phyloP scores from a whole-genome alignment of 2,888 invertebrate species.

The Eulithis testata region DNA sequence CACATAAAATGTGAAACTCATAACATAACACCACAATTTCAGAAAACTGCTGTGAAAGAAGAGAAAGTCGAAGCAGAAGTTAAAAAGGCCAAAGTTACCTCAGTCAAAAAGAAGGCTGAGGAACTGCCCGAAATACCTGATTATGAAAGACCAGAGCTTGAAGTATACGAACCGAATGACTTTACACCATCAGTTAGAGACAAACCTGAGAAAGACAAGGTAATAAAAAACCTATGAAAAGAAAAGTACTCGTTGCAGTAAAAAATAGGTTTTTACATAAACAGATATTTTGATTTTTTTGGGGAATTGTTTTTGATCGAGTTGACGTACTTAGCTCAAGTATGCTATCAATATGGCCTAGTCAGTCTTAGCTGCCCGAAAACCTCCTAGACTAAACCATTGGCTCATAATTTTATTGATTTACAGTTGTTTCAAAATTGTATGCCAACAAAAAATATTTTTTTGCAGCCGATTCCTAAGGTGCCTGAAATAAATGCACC shows the following conservation, averaged over 20 bases:
- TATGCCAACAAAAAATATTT: conserved; percentile 28
- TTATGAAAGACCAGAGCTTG: conserved; percentile 90
- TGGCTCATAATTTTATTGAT: no score
- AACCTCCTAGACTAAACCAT: no score
- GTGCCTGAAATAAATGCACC: conserved; percentile 90
- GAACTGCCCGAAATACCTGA: conserved; percentile 88
- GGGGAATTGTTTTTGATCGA: no score
- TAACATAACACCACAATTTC: conserved; percentile 45
- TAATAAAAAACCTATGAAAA: conserved; percentile 22
- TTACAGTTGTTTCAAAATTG: no score
- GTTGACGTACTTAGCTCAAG: no score
- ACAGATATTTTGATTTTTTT: no score
- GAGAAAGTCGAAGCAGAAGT: conserved; percentile 75
- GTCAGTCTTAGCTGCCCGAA: no score
- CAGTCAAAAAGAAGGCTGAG: conserved; percentile 82
- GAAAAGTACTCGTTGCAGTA: not conserved
- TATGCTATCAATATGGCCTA: no score
- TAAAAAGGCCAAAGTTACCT: conserved; percentile 77
- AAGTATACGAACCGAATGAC: conserved; percentile 86
- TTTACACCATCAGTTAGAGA: conserved; percentile 79
- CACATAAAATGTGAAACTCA: no score
- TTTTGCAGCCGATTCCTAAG: conserved; percentile 65
- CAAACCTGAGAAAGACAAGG: conserved; percentile 76
- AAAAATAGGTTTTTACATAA: not conserved
- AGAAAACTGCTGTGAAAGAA: conserved; percentile 80